Conservation (phyloP, 2,797 vertebrate genomes). For the Borostomias antarcticus region DNA sequence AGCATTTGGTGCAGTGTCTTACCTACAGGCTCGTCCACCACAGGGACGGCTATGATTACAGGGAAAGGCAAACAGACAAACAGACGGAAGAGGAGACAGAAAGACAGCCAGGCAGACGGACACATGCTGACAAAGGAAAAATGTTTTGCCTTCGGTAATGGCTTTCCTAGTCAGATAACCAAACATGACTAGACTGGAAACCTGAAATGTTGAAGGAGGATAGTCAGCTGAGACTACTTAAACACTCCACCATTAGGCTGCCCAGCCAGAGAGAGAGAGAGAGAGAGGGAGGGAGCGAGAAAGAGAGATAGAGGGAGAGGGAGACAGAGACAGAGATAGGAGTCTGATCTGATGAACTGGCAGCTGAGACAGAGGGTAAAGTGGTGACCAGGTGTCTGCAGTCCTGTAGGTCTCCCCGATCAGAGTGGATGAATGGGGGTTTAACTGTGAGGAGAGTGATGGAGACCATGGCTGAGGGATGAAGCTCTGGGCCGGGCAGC, state of each 20-base stretch:
- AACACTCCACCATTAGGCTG: not conserved
- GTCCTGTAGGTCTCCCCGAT: slow-evolving; percentile 13
- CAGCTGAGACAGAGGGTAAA: slow-evolving; percentile 3
- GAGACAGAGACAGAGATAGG: not conserved
- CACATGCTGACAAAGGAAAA: not conserved
- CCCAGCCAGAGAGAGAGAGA: no score
- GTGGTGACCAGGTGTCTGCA: not conserved
- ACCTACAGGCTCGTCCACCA: slow-evolving; percentile 4
- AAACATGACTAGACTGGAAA: not conserved
- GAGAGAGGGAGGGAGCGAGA: no score
- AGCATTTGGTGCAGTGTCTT: not conserved
- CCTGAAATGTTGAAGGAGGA: not conserved
- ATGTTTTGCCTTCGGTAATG: not conserved
- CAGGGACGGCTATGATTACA: slow-evolving; percentile 16
- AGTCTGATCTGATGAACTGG: slow-evolving; percentile 3
- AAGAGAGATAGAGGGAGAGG: no score
- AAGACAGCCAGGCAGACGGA: slow-evolving; percentile 10
- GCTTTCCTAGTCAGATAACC: slow-evolving; percentile 7
- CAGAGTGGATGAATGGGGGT: slow-evolving; percentile 21
- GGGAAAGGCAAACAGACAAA: not conserved
- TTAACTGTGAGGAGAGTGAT: slow-evolving; percentile 20
- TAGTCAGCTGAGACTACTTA: not conserved
- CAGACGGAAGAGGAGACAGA: slow-evolving; percentile 1
- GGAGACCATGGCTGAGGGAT: not conserved
- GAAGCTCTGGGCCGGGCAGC: not conserved